Conservation (phyloP, 2,888 invertebrate genomes). For the Dasysyrphus albostriatus region DNA sequence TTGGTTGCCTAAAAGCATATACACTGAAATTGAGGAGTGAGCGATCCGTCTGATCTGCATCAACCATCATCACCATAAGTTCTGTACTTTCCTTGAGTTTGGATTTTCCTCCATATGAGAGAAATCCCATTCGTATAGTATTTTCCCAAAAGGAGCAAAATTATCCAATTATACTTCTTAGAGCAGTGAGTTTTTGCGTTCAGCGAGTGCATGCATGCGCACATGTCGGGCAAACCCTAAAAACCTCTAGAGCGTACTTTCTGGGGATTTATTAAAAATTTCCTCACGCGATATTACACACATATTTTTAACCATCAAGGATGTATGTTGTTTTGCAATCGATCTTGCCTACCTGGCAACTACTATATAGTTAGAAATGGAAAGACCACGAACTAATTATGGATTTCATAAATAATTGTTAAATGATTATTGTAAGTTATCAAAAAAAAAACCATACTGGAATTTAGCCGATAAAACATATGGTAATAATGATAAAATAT, state of each 20-base stretch:
- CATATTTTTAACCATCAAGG: conserved; percentile 29
- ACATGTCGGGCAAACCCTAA: conserved; percentile 73
- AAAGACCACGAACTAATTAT: conserved; percentile 62
- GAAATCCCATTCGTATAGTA: conserved; percentile 42
- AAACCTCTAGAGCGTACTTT: conserved; percentile 50
- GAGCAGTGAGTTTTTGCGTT: not conserved
- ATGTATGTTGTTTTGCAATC: not conserved
- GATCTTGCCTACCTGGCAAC: conserved; percentile 30
- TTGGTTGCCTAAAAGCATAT: conserved; percentile 47
- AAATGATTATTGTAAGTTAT: conserved; percentile 5
- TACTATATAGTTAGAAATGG: conserved; percentile 4
- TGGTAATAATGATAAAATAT: not conserved
- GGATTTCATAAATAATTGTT: conserved; percentile 39
- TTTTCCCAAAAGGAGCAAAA: conserved; percentile 58
- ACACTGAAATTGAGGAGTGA: conserved; percentile 52
- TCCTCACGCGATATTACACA: conserved; percentile 67
- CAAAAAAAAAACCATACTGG: conserved; percentile 8
- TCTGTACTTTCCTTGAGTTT: conserved; percentile 62
- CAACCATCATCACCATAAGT: conserved; percentile 8
- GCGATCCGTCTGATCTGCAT: conserved; percentile 39
- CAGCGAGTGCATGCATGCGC: conserved; percentile 3
- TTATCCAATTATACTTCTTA: conserved; percentile 59
- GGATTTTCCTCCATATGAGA: conserved; percentile 68
- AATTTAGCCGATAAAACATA: not conserved
- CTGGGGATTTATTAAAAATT: conserved; percentile 71